Evolutionary conservation across 2,113 vertebrate species (phyloP).

Genomic region (Dicaeum eximium): DNA sequence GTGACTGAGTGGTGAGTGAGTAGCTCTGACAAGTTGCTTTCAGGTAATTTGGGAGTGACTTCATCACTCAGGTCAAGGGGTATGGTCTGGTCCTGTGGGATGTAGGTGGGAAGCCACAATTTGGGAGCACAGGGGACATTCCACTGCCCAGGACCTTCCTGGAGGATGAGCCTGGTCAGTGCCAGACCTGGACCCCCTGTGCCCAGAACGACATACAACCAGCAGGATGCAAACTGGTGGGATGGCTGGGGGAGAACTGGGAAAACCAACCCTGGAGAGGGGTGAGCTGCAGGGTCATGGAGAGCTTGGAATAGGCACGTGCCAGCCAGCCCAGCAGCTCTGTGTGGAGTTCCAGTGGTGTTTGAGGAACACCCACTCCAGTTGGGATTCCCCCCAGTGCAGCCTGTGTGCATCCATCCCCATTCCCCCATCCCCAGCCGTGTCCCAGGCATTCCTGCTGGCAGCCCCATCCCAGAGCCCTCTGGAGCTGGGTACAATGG

Average conservation of each 20-base stretch:
- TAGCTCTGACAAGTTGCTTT: neutral
- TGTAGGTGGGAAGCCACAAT: neutral
- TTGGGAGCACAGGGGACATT: neutral
- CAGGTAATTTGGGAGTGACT: neutral
- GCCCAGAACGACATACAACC: rapidly evolving
- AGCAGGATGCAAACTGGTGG: rapidly evolving
- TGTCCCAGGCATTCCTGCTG: neutral
- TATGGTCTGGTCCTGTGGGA: rapidly evolving
- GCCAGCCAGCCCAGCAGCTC: neutral
- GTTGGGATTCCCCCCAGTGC: rapidly evolving
- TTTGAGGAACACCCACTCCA: neutral
- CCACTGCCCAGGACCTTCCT: neutral
- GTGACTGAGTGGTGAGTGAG: neutral
- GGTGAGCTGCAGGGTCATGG: rapidly evolving
- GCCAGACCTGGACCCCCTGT: rapidly evolving
- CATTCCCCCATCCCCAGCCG: rapidly evolving
- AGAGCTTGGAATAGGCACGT: rapidly evolving
- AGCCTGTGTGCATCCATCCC: rapidly evolving
- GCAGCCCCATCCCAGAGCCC: neutral
- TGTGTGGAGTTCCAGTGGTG: neutral
- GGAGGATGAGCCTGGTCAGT: neutral
- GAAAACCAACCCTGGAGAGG: neutral
- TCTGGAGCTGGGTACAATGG: neutral
- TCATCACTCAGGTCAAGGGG: neutral
- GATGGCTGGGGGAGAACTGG: neutral